phyloP scores from a whole-genome alignment of 2,113 vertebrate genomes.

The Eira barbara region DNA sequence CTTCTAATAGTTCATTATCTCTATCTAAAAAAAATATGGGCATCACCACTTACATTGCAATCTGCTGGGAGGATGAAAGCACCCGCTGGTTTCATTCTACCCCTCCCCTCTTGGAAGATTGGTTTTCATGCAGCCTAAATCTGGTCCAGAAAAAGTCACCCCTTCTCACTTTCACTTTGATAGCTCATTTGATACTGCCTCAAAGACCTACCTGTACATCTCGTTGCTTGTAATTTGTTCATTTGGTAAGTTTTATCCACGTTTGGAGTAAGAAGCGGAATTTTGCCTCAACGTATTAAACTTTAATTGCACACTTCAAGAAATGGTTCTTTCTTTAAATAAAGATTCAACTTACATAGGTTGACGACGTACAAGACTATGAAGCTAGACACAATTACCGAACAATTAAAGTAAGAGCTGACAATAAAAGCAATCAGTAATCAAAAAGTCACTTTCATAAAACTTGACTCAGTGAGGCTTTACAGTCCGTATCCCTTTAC shows the following conservation, averaged over 20 bases:
- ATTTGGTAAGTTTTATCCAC: background rate
- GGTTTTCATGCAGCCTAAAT: constrained; percentile 1
- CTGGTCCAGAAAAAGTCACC: background rate
- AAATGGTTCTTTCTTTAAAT: constrained; percentile 38
- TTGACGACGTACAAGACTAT: background rate
- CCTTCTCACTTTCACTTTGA: constrained; percentile 20
- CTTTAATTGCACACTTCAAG: constrained; percentile 18
- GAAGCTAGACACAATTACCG: background rate
- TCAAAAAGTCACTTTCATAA: constrained; percentile 35
- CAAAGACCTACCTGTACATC: background rate
- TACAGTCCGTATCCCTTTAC: background rate
- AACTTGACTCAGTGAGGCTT: background rate
- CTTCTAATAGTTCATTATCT: background rate
- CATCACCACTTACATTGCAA: background rate
- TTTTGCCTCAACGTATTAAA: constrained; percentile 40
- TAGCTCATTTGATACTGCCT: constrained; percentile 20
- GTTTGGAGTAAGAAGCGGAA: background rate
- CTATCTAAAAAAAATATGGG: background rate
- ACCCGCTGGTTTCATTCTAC: background rate
- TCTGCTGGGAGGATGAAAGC: background rate
- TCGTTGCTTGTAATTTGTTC: background rate
- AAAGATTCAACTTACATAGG: background rate
- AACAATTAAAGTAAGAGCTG: constrained; percentile 47
- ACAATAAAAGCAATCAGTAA: constrained; percentile 35
- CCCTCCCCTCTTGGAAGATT: background rate